A percentile compares a stretch with the other conserved stretches of the same genome.
Conservation (phyloP, 2,797 vertebrate genomes). For the Peromyscus eremicus region DNA sequence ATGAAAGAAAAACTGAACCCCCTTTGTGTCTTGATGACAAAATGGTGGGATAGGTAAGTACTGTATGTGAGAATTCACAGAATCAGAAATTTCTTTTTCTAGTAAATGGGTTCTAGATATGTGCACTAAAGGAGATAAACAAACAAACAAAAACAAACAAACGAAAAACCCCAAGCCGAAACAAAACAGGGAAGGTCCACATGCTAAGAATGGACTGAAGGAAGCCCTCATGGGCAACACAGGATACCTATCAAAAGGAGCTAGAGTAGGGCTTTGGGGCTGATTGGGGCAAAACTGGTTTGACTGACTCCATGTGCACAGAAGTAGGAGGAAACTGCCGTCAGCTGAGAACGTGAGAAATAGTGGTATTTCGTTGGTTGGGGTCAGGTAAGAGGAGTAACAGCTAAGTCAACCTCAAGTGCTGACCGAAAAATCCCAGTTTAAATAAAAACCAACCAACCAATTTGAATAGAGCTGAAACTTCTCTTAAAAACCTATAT, state of each 20-base stretch:
- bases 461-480: too few relatives aligned
- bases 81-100: not conserved
- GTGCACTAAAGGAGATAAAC: not conserved
- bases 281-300: too few relatives aligned
- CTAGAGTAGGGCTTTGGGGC: too few relatives aligned
- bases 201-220: not conserved
- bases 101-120: not conserved
- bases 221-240: not conserved
- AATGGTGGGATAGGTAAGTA: not conserved
- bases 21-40: not conserved
- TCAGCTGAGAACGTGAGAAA: too few relatives aligned
- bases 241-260: not conserved
- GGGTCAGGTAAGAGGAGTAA: too few relatives aligned
- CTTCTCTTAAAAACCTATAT: slow-evolving; percentile 51
- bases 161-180: too few relatives aligned
- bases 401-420: too few relatives aligned
- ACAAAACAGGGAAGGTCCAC: not conserved
- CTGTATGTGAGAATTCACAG: not conserved
- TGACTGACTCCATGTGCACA: too few relatives aligned
- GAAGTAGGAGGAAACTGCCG: too few relatives aligned
- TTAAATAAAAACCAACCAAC: too few relatives aligned
- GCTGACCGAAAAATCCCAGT: too few relatives aligned
- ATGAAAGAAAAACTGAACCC: not conserved
- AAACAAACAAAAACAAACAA: not conserved
- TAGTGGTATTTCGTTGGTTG: too few relatives aligned